phyloP scores from a whole-genome alignment of 64 coral and sea anemone species.

The Pachyseris speciosa region DNA sequence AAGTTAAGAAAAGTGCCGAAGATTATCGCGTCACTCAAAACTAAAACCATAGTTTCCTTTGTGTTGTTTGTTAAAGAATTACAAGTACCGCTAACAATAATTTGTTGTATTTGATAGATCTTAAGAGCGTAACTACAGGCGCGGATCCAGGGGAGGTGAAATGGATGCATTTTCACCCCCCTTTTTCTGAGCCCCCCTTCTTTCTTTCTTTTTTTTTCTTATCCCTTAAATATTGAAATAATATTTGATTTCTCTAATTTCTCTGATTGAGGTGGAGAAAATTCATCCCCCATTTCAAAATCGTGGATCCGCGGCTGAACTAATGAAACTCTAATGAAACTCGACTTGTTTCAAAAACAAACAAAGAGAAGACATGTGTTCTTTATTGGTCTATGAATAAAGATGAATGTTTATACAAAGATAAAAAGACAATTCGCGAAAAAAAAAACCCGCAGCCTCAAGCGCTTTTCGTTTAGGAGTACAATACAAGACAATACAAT shows the following conservation, averaged over 20 bases:
- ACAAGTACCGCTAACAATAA: background rate
- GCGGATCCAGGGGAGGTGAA: too few relatives aligned
- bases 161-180: too few relatives aligned
- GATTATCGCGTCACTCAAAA: constrained; percentile 11
- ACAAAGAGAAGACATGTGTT: background rate
- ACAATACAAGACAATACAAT: too few relatives aligned
- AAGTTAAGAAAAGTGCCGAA: background rate
- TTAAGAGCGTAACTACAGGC: background rate
- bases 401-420: background rate
- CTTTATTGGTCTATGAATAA: background rate
- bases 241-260: too few relatives aligned
- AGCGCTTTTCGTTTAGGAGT: background rate
- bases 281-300: too few relatives aligned
- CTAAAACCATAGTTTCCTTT: background rate
- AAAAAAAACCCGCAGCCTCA: background rate
- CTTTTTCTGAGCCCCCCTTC: too few relatives aligned
- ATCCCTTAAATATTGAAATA: too few relatives aligned
- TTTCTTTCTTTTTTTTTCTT: too few relatives aligned
- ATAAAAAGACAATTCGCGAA: background rate
- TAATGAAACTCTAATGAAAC: too few relatives aligned
- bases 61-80: background rate
- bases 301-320: too few relatives aligned
- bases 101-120: constrained; percentile 8
- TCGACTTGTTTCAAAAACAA: constrained; percentile 15
- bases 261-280: too few relatives aligned